Base-by-base conservation (phyloP, 2,888 invertebrate genomes). In the Plebejus anna region DNA sequence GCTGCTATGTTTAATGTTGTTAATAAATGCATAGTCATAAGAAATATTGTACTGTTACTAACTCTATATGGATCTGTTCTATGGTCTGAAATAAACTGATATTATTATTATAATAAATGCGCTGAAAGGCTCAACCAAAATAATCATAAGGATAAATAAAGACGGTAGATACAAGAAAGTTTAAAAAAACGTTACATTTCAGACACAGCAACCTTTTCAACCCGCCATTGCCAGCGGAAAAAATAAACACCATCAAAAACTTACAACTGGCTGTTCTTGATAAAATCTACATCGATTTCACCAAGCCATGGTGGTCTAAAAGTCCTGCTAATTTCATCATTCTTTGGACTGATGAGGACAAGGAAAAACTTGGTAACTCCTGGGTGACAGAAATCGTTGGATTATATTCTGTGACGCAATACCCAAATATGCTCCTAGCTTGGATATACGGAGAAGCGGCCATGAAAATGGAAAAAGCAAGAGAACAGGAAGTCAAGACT, bases 201-300 rank as follows among this genome's bases (percentile, higher is more conserved):
- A 94, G 94, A 79, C 91, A 95, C 81, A 80, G 82, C 1, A 84
- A 89, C 42, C 86, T 96, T n/a, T 96, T 96, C 84, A 89, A 87
- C 73, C 96, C 96, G 0, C 82, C 89, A 16, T 86, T 96, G 38
- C 94, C 96, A 4, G 81, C 84, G 2, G 86, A 86, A 59, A 96
- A 96, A 87, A 84, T 94, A 1, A 90, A 88, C 78, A 89, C 95
- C 11, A 96, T 96, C 80, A 87, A 95, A 83, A 94, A 94, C 77
- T 87, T 97, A n/a, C 95, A 94, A 51, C 94, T 96, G 80, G 96
- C 96, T 38, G 91, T 95, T 13, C 94, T 96, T 1, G 95, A 96
- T 83, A 97, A 97, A 90, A 94, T 97, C 78, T 96, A 95, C 85
- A 89, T 97, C 2, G 95, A 95, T 83, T 97, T 96, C 84, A 93